Evolutionary conservation across 2,888 invertebrate species (phyloP).

Genomic region (Polymixis lichenea): DNA sequence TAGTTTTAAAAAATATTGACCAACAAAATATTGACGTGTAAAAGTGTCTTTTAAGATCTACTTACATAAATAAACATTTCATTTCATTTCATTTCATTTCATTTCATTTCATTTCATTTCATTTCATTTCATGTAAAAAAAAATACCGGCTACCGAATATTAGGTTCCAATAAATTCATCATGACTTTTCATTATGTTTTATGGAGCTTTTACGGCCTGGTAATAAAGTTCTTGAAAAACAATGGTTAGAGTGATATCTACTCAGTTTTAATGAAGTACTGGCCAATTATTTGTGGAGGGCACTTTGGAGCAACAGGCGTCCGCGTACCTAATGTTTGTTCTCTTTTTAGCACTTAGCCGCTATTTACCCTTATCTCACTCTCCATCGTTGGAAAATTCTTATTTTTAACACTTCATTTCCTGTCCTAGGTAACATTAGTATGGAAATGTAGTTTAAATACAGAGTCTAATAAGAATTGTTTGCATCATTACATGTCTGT

Average conservation of each 20-base stretch:
- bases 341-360: slow-evolving; percentile 40
- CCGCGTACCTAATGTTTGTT: slow-evolving; percentile 24
- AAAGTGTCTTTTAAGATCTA: too few species aligned
- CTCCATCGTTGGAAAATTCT: slow-evolving; percentile 11
- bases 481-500: neutral
- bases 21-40: too few species aligned
- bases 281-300: slow-evolving; percentile 24
- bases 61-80: too few species aligned
- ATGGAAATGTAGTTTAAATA: neutral
- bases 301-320: slow-evolving; percentile 34
- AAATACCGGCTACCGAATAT: neutral
- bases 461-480: too few species aligned
- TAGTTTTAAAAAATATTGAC: too few species aligned
- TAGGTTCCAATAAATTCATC: too few species aligned
- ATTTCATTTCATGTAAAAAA: too few species aligned
- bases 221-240: neutral
- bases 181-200: neutral
- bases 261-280: slow-evolving; percentile 39
- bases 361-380: slow-evolving; percentile 28
- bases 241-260: slow-evolving; percentile 8
- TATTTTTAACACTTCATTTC: slow-evolving; percentile 3
- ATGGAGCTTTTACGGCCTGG: neutral
- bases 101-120: too few species aligned
- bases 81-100: too few species aligned
- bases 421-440: neutral